Percentiles rank a stretch among this genome's conserved stretches.
phyloP scores from a whole-genome alignment of 2,888 invertebrate species.

The Phyllotreta striolata region DNA sequence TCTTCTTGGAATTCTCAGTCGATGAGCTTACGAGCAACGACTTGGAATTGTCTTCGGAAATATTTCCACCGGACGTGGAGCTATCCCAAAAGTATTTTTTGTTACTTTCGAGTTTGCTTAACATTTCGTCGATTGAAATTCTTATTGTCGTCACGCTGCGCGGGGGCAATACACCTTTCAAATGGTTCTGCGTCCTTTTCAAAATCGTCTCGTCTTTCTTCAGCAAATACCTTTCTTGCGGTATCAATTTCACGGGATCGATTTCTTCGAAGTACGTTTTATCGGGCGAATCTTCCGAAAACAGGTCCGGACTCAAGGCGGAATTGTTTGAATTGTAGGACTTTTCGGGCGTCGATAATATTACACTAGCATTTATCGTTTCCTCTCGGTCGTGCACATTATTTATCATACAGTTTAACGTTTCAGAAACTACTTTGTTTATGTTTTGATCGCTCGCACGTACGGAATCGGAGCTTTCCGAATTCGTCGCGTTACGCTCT shows the following conservation, averaged over 20 bases:
- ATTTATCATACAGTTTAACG: conserved; percentile 3
- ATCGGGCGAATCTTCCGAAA: conserved; percentile 63
- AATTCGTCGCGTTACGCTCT: neutral
- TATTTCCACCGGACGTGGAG: conserved; percentile 18
- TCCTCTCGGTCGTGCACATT: conserved; percentile 1
- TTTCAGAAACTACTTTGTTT: conserved; percentile 6
- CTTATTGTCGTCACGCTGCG: conserved; percentile 76
- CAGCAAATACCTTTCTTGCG: conserved; percentile 48
- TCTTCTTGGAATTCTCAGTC: conserved; percentile 58
- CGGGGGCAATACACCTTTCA: conserved; percentile 78
- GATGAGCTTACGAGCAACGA: conserved; percentile 54
- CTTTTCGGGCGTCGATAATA: conserved; percentile 48
- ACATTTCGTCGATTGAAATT: conserved; percentile 71
- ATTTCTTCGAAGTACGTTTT: conserved; percentile 21
- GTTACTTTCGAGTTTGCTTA: conserved; percentile 60
- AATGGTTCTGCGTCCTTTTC: conserved; percentile 64
- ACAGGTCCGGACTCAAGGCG: conserved; percentile 68
- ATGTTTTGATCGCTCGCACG: too few relatives aligned
- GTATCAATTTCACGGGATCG: conserved; percentile 26
- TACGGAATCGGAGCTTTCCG: neutral
- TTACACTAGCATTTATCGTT: neutral
- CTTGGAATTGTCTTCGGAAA: conserved; percentile 29
- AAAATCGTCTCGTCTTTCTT: conserved; percentile 59
- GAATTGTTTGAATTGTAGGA: conserved; percentile 44
- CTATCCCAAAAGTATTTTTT: conserved; percentile 51